Conservation (phyloP, 1,140 invertebrate genomes). For the Drosophila eugracilis region DNA sequence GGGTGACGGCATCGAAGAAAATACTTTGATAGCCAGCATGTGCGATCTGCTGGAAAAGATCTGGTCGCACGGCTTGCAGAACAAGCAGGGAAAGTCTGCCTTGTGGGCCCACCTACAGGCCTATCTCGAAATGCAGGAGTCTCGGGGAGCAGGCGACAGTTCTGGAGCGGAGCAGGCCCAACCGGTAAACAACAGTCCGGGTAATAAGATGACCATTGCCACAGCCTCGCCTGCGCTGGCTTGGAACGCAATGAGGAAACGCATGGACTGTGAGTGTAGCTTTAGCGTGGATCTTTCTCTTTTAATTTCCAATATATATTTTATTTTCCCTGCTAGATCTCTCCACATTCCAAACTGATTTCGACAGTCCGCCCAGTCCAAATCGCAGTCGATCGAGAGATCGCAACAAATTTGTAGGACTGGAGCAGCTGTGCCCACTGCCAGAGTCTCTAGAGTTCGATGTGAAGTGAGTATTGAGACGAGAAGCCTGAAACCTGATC, state of each 20-base stretch:
- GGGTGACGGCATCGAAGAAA: constrained; percentile 95
- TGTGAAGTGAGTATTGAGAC: constrained; percentile 92
- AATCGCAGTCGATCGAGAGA: constrained; percentile 85
- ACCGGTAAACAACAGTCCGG: constrained; percentile 53
- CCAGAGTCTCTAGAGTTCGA: constrained; percentile 95
- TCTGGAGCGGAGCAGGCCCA: constrained; percentile 86
- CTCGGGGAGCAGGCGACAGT: constrained; percentile 85
- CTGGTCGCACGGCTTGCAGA: constrained; percentile 98
- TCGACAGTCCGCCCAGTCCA: constrained; percentile 87
- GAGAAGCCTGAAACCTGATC: fast-evolving
- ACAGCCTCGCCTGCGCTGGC: constrained; percentile 90
- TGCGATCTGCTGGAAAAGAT: constrained; percentile 99
- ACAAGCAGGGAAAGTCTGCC: constrained; percentile 97
- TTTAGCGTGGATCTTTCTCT: background rate
- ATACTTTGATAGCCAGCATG: constrained; percentile 97
- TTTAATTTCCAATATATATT: background rate
- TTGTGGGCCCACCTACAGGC: constrained; percentile 96
- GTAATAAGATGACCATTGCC: constrained; percentile 65
- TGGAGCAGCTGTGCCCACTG: constrained; percentile 88
- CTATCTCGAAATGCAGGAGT: constrained; percentile 95
- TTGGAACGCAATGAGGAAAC: constrained; percentile 95
- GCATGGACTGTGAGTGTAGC: constrained; percentile 91
- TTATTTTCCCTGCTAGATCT: constrained; percentile 87
- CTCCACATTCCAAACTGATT: constrained; percentile 90
- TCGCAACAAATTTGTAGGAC: constrained; percentile 86